These are phyloP conservation scores for Harlomillsia oculata DNA, from an alignment of 1,140 invertebrate species.

Conservation along the genomic window DNA sequence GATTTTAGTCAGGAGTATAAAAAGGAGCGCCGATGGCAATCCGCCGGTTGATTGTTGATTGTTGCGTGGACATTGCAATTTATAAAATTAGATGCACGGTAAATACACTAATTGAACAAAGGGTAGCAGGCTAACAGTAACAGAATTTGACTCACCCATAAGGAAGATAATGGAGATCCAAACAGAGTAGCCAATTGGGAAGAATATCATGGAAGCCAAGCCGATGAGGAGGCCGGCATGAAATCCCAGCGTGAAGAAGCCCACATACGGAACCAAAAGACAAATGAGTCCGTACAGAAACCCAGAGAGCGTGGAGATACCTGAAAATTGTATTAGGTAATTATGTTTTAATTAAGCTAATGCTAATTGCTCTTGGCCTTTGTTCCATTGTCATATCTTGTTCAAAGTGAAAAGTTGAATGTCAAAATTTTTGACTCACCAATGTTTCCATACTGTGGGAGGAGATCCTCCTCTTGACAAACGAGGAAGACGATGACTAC, in stretches of 20 bases:
- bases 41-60: no score
- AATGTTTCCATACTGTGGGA: constrained; percentile 63
- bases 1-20: no score
- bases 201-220: constrained; percentile 47
- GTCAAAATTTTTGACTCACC: constrained; percentile 41
- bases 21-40: no score
- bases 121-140: constrained; percentile 42
- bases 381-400: no score
- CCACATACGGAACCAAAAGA: constrained; percentile 70
- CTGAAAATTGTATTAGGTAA: constrained; percentile 1
- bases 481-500: constrained; percentile 67
- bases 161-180: constrained; percentile 61
- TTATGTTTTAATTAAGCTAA: neutral
- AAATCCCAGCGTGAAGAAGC: constrained; percentile 72
- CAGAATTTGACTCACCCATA: constrained; percentile 59
- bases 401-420: no score
- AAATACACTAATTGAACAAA: no score
- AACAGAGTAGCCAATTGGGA: constrained; percentile 36
- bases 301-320: constrained; percentile 44
- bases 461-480: constrained; percentile 60
- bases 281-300: constrained; percentile 68
- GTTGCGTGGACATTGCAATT: no score
- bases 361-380: no score
- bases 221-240: constrained; percentile 61
- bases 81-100: no score